Base-by-base conservation (phyloP, 2,113 vertebrate species). In the Xyliphius kryptos region DNA sequence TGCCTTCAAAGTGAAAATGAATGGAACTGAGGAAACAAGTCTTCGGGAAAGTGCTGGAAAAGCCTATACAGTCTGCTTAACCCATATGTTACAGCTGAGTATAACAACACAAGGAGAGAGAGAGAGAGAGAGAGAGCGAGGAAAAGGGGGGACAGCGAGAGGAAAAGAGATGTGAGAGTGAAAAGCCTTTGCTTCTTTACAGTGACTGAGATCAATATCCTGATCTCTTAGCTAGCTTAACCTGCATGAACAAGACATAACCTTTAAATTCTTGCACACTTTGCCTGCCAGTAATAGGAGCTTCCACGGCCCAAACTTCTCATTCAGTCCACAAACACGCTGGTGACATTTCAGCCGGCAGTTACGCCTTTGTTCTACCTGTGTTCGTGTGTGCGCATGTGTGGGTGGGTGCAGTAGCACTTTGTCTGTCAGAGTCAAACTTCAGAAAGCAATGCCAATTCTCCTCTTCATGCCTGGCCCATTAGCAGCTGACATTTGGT, bases 401-500 rank as follows among this genome's bases (percentile, higher is more conserved):
- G 12, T 66, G 51, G 52, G 68, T 13, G 61, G 53, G 17, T 7
- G 21, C 56, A 52, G 43, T 44, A 56, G 53, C 63, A 54, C 58
- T 53, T 20, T 41, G 19, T 37, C 37, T 68, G 51, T 62, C 69
- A 44, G 40, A 74, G 53, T 66, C 56, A 72, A 75, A 69, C 62
- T 68, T 53, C 66, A 71, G 69, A 75, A 69, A 63, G 61, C 54
- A 44, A 54, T 62, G 43, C 69, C 59, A 44, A 20, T 63, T 61
- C 61, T 71, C 53, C 52, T 66, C 61, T 71, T 71, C 51, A 66
- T 63, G 69, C 65, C 66, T 63, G 66, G 48, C 57, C 63, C 63
- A 70, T 71, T 71, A 75, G 64, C 50, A 56, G 21, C 69, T 75
- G 73, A 75, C 73, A 71, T 75, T 75, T 71, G 62, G 57, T 69